A percentile compares a stretch with the other conserved stretches of the same genome.
Evolutionary conservation across 2,113 vertebrate species (phyloP).

Genomic region (Leucopsar rothschildi): DNA sequence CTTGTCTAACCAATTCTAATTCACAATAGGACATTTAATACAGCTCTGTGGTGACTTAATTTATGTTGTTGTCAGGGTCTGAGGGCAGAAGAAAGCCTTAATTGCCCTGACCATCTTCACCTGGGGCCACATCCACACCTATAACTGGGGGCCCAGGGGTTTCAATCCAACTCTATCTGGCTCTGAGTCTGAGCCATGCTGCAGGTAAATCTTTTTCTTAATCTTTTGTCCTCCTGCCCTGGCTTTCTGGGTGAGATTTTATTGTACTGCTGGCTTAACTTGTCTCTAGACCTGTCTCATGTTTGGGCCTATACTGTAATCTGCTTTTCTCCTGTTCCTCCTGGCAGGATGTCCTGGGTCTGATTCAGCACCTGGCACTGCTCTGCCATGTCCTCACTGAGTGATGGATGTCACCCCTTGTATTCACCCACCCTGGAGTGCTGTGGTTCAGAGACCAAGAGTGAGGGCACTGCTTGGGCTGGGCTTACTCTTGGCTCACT

Average conservation of each 20-base stretch:
- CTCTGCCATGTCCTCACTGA: no score
- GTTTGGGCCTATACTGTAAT: not conserved
- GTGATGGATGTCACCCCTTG: not conserved
- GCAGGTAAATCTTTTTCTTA: not conserved
- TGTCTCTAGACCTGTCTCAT: not conserved
- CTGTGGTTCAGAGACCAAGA: not conserved
- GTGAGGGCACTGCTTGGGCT: not conserved
- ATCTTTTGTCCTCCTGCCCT: not conserved
- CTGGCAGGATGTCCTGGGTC: not conserved
- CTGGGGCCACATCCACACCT: not conserved
- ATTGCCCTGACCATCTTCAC: not conserved
- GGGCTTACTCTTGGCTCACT: not conserved
- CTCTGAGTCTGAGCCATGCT: rapidly evolving
- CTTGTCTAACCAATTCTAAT: not conserved
- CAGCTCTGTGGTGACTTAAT: not conserved
- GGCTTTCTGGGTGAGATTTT: not conserved
- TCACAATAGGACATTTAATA: not conserved
- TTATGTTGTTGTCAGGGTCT: not conserved
- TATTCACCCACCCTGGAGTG: not conserved
- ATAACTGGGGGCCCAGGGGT: not conserved
- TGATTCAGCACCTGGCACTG: not conserved
- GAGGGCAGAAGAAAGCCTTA: not conserved
- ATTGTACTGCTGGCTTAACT: not conserved
- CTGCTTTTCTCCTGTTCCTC: not conserved
- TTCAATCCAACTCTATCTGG: not conserved